Evolutionary conservation across 2,797 vertebrate genomes (phyloP).

Genomic region (Otolemur crassicaudatus): DNA sequence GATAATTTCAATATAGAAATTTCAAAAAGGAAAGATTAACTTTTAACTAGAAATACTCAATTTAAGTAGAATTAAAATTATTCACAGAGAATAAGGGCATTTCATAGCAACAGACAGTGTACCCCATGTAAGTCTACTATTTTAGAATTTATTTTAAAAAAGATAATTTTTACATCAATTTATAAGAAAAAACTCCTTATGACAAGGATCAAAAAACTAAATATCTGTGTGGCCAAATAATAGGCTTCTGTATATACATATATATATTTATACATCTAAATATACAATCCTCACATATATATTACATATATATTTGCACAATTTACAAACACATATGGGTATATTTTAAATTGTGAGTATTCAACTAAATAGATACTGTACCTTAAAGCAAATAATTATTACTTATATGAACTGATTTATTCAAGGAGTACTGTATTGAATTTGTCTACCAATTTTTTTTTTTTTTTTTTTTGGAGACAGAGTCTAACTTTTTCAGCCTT

Average conservation of each 20-base stretch:
- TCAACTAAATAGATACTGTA: not conserved
- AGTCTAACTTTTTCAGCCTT: no score
- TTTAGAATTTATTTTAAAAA: conserved; percentile 38
- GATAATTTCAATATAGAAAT: conserved; percentile 61
- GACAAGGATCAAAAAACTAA: conserved; percentile 19
- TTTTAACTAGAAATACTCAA: conserved; percentile 56
- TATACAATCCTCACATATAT: no score
- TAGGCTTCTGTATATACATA: not conserved
- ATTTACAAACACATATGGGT: not conserved
- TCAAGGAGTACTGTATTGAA: not conserved
- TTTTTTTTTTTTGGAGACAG: no score
- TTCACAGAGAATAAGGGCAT: conserved; percentile 1
- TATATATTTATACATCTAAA: no score
- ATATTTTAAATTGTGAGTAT: not conserved
- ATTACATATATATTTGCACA: no score
- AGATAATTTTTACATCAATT: not conserved
- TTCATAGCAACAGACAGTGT: conserved; percentile 40
- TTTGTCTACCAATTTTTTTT: not conserved
- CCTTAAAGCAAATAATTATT: conserved; percentile 22
- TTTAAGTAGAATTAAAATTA: conserved; percentile 60
- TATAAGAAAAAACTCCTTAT: conserved; percentile 1
- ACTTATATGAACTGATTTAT: not conserved
- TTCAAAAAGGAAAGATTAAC: conserved; percentile 65
- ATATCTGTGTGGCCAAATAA: not conserved
- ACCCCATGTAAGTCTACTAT: conserved; percentile 3